Percentiles rank a stretch among this genome's conserved stretches.
These are phyloP conservation scores for Cantharis nigra DNA, from an alignment of 2,888 invertebrate species.

Conservation along the genomic window DNA sequence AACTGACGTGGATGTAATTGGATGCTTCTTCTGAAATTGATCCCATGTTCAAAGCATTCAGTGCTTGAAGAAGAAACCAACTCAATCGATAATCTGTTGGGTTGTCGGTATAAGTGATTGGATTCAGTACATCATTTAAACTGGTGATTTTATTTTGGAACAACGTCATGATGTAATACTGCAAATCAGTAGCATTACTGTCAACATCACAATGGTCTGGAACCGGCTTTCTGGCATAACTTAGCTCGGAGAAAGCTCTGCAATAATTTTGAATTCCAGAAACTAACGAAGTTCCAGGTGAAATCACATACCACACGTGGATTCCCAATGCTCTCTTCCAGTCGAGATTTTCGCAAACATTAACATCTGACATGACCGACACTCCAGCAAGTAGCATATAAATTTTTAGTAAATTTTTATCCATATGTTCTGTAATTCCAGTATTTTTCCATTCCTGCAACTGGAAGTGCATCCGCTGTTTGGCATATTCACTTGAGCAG, in stretches of 20 bases:
- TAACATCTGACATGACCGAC: conserved; percentile 62
- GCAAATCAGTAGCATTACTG: conserved; percentile 66
- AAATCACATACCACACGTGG: conserved; percentile 70
- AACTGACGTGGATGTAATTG: conserved; percentile 68
- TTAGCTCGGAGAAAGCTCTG: conserved; percentile 60
- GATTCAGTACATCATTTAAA: conserved; percentile 71
- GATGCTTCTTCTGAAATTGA: conserved; percentile 63
- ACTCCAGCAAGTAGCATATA: conserved; percentile 70
- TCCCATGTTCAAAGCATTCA: conserved; percentile 69
- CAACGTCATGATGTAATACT: conserved; percentile 81
- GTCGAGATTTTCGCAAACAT: conserved; percentile 71
- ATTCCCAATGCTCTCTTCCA: conserved; percentile 84
- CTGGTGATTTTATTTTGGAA: conserved; percentile 69
- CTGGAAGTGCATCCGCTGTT: conserved; percentile 71
- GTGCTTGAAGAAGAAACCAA: conserved; percentile 74
- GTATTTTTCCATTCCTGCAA: conserved; percentile 74
- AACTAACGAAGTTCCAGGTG: conserved; percentile 69
- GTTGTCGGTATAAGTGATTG: conserved; percentile 77
- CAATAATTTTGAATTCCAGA: conserved; percentile 76
- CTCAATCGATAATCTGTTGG: conserved; percentile 82
- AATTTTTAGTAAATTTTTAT: conserved; percentile 65
- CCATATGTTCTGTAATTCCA: conserved; percentile 69
- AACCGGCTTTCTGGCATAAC: conserved; percentile 49
- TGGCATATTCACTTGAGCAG: conserved; percentile 64
- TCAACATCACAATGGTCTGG: conserved; percentile 47